Base-by-base conservation (phyloP, 2,797 vertebrate genomes). In the Sciaenops ocellatus region DNA sequence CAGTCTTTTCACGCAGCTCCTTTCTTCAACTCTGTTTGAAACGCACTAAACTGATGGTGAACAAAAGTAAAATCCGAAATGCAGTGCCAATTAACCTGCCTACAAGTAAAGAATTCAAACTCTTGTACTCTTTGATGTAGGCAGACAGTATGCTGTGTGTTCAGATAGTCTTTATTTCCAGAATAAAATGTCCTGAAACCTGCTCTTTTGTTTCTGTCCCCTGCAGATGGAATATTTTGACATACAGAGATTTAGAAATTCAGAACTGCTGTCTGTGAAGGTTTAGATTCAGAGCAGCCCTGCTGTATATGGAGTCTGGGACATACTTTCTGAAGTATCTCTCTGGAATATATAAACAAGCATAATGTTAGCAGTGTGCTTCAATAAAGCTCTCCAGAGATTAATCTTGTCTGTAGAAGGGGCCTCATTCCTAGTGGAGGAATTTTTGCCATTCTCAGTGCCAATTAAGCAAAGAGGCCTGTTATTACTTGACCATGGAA, bases 181-280 rank as follows among this genome's bases (percentile, higher is more conserved):
- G 51, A 76, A 73, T 72, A 54, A 82, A 84, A 78, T 24, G 7
- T 79, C 62, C 66, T 72, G n/a, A 55, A 69, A 64, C 52, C 63
- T 57, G 54, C 73, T 69, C 68, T 69, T 84, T 73, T 66, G 24
- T 69, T 76, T 59, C 55, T 61, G 55, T 61, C 51, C 24, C 26
- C 52, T 52, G 30, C 52, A 68, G 51, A 69, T 41, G 18, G 76
- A 59, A 71, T 42, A 68, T 57, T 80, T 51, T 79, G 73, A 83
- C 47, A 68, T 17, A 20, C 15, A 60, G 61, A 60, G 66, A 55
- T 73, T 68, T 24, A 63, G 13, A 80, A 65, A 61, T 74, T 51
- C 59, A 79, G 48, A 71, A 20, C 22, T 63, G 42, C 63, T 67
- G 67, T 51, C 50, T 54, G 57, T 69, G 30, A 76, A 60, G 20